A percentile compares a stretch with the other conserved stretches of the same genome.
Evolutionary conservation across 2,113 vertebrate genomes (phyloP).

Genomic region (Elgaria multicarinata): DNA sequence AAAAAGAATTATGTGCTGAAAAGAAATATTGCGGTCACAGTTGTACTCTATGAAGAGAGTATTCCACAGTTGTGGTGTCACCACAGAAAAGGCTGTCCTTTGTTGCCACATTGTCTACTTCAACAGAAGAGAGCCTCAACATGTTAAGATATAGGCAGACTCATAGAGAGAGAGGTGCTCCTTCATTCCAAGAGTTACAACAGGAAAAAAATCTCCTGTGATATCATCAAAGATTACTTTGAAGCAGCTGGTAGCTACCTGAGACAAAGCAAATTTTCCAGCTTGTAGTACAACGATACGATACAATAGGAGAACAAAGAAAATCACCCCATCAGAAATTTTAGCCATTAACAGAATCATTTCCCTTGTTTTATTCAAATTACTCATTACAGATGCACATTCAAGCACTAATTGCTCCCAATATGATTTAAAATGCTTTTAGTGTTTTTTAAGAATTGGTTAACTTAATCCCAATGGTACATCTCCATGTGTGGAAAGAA

Average conservation of each 20-base stretch:
- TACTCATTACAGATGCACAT: not conserved
- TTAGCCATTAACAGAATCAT: not conserved
- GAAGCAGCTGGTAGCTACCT: rapidly evolving
- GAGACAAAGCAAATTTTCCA: not conserved
- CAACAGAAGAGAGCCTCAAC: not conserved
- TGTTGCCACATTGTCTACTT: not conserved
- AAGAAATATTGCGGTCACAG: not conserved
- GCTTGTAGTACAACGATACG: not conserved
- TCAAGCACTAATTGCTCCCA: conserved; percentile 47
- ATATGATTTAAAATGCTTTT: conserved; percentile 12
- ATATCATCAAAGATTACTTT: not conserved
- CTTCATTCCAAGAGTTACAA: not conserved
- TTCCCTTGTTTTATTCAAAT: not conserved
- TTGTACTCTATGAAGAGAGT: not conserved
- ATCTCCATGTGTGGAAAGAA: conserved; percentile 54
- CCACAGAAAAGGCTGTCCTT: not conserved
- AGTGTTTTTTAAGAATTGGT: conserved; percentile 15
- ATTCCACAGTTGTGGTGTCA: not conserved
- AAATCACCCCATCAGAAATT: not conserved
- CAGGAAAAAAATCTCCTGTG: not conserved
- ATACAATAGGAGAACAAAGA: conserved; percentile 4
- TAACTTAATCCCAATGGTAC: conserved; percentile 31
- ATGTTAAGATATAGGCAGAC: not conserved
- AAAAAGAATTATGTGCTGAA: not conserved
- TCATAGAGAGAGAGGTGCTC: not conserved